Base-by-base conservation (phyloP, 2,113 vertebrate species). In the Ancistrus triradiatus region DNA sequence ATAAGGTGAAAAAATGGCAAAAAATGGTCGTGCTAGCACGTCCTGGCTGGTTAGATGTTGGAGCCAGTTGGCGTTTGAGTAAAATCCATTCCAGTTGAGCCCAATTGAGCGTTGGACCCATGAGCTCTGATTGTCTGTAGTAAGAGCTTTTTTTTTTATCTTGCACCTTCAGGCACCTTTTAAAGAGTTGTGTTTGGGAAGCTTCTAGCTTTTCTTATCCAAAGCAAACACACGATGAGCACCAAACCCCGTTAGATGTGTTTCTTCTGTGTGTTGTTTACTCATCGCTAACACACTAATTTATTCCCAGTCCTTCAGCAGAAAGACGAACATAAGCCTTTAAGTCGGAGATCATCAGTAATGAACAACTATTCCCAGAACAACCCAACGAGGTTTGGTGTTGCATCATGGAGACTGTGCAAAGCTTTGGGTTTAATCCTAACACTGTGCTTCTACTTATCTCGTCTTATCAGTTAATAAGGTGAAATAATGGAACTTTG, bases 161-260 rank as follows among this genome's bases (percentile, higher is more conserved):
- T n/a, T n/a, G n/a, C n/a, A n/a, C n/a, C n/a, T n/a, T n/a, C n/a
- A n/a, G 59, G 67, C 67, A 76, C 63, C 67, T 71, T 71, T 74
- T 56, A 24, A 61, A 51, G 67, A 40, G 53, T 76, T 80, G 74
- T 74, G 66, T 78, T 76, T 78, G 68, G 69, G 72, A 76, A 76
- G 64, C 73, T 63, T 48, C 37, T 38, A 69, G 40, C 55, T 58
- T 72, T 67, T 42, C 57, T 17, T 44, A 48, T 22, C 43, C 47
- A 42, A 69, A 21, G 44, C 47, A 35, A 63, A 31, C 14, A 66
- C 66, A 69, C 65, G 64, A 79, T 68, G 25, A 70, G 59, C 59
- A 71, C 55, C 53, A 63, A 70, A 74, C 66, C 63, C 53, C 72
- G 75, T 74, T 64, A 72, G 44, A 33, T 15, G 10, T 44, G 15